Conservation (phyloP, 2,888 invertebrate species). For the Drosophila ezoana region DNA sequence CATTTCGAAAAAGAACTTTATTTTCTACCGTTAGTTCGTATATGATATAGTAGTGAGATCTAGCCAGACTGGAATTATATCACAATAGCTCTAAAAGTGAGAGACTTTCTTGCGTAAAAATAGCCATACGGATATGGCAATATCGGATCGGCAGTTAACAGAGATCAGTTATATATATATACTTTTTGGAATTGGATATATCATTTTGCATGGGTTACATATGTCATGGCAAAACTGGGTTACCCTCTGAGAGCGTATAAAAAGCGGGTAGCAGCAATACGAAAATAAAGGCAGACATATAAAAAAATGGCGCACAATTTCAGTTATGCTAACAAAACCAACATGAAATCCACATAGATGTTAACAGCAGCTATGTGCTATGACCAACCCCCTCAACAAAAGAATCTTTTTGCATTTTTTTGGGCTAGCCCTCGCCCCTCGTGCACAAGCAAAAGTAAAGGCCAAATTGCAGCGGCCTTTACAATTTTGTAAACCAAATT, state of each 20-base stretch:
- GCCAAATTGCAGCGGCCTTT: slow-evolving; percentile 59
- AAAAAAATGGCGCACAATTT: slow-evolving; percentile 62
- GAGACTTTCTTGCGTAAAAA: no score
- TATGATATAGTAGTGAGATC: no score
- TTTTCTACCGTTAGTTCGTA: no score
- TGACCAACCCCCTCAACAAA: slow-evolving; percentile 14
- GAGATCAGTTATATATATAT: no score
- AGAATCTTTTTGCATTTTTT: slow-evolving; percentile 30
- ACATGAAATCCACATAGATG: slow-evolving; percentile 63
- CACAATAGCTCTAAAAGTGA: no score
- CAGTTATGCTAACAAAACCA: slow-evolving; percentile 62
- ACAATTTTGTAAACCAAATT: slow-evolving; percentile 66
- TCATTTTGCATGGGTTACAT: no score
- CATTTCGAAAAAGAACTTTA: no score
- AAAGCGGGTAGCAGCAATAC: slow-evolving; percentile 14
- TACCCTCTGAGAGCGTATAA: not conserved
- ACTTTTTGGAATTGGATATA: no score
- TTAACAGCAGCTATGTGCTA: slow-evolving; percentile 50
- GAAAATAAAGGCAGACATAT: slow-evolving; percentile 51
- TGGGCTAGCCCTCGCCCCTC: slow-evolving; percentile 3
- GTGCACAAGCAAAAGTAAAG: slow-evolving; percentile 54
- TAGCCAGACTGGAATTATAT: no score
- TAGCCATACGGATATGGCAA: no score
- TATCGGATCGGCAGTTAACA: no score
- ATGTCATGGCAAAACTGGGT: no score